Evolutionary conservation across 2,113 vertebrate species (phyloP).

Genomic region (Cranoglanis bouderius): DNA sequence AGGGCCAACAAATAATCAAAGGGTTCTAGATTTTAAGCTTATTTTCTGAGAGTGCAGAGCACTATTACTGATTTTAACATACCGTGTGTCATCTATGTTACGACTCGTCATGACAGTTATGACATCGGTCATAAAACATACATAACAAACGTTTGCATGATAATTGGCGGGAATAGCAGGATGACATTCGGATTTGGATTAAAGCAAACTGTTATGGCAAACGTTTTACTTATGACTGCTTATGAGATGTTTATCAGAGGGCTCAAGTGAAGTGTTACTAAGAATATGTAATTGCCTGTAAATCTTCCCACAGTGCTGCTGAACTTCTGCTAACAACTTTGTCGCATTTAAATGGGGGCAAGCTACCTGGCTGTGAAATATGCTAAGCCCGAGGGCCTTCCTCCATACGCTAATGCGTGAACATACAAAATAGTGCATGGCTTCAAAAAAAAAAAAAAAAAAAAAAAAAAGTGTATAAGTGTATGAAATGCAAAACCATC

Average conservation of each 20-base stretch:
- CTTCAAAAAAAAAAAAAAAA: neutral
- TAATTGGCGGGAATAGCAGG: neutral
- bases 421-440: neutral
- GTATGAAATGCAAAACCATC: slow-evolving; percentile 11
- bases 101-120: neutral
- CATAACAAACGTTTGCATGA: neutral
- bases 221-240: neutral
- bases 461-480: neutral
- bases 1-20: neutral
- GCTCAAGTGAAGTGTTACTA: neutral
- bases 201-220: neutral
- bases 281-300: neutral
- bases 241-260: neutral
- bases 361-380: slow-evolving; percentile 29
- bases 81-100: neutral
- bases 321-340: neutral
- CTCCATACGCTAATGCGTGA: neutral
- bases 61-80: neutral
- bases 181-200: neutral
- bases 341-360: neutral
- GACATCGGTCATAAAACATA: neutral
- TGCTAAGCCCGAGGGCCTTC: slow-evolving; percentile 8
- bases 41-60: neutral
- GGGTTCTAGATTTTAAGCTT: neutral
- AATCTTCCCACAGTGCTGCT: no score